A percentile compares a stretch with the other conserved stretches of the same genome.
Conservation (phyloP, 2,888 invertebrate species). For the Hofmannophila pseudospretella region DNA sequence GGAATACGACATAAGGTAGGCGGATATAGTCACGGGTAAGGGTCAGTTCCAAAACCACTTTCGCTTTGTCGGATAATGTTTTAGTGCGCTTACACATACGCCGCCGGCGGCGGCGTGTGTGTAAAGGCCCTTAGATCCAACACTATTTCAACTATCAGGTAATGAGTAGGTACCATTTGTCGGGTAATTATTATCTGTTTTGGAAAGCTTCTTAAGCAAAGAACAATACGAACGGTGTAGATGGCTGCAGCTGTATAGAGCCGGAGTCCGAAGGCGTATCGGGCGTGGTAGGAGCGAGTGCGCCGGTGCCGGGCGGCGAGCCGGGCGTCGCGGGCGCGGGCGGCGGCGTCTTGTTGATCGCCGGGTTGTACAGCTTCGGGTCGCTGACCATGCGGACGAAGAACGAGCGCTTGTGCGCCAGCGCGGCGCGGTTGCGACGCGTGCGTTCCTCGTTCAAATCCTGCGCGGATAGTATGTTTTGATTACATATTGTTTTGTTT, state of each 20-base stretch:
- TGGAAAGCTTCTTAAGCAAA: too few species aligned
- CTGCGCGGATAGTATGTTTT: too few species aligned
- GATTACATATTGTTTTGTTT: constrained; percentile 20
- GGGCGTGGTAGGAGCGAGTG: constrained; percentile 51
- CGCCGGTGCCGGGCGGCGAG: constrained; percentile 66
- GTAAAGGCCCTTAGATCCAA: too few species aligned
- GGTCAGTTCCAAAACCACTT: too few species aligned
- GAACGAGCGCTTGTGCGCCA: constrained; percentile 95
- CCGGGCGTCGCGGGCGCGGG: constrained; percentile 75
- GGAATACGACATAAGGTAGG: too few species aligned
- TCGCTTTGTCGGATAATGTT: too few species aligned
- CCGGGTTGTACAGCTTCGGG: constrained; percentile 96
- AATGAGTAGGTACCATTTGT: too few species aligned
- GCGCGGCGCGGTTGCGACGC: constrained; percentile 85
- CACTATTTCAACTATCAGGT: too few species aligned
- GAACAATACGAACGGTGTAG: constrained; percentile 52
- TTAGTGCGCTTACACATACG: too few species aligned
- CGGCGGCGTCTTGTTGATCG: constrained; percentile 87
- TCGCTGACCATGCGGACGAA: constrained; percentile 99
- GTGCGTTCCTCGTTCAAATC: constrained; percentile 87
- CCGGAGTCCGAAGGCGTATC: constrained; percentile 47
- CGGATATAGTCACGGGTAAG: too few species aligned
- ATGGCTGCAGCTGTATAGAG: constrained; percentile 31
- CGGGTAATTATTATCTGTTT: too few species aligned
- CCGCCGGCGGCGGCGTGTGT: too few species aligned